Evolutionary conservation across 2,797 vertebrate genomes (phyloP), one percentile per base, ranked within the genome.

Genomic region (Diplodus puntazzo): DNA sequence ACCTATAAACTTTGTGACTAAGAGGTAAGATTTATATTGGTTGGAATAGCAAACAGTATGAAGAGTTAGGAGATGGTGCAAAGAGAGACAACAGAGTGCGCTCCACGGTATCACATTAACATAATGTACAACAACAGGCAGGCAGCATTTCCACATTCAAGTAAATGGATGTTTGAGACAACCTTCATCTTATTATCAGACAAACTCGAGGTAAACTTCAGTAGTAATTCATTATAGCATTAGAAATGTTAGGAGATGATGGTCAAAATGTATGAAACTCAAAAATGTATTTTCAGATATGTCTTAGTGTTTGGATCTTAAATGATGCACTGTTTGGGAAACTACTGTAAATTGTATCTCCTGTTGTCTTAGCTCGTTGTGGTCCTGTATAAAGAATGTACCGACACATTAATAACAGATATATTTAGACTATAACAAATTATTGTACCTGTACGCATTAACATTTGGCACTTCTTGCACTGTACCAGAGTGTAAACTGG

Each of bases 101-200:
- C 18, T 39, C 1, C 14, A 63, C 63, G 9, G 11, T 52, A n/a
- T 52, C 14, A 61, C 17, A 57, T 62, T 57, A 30, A 73, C 30
- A 58, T 53, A 43, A 62, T 39, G 27, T 23, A 54, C 8, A 11
- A 57, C 39, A 65, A 67, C 55, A 73, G 17, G 27, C 21, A 43
- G 67, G 50, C 39, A 69, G 75, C 59, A 83, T 79, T 61, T 77
- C 4, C 25, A 53, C 61, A 25, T 83, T 86, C 78, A 84, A 84
- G 75, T 83, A 80, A 66, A 75, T 68, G 45, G 55, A 82, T 83
- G 23, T 79, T 66, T 76, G 55, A 71, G n/a, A 67, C 42, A 68
- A 52, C 46, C 27, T 12, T 73, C 3, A 21, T 52, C 4, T 52
- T 16, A 60, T 34, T 27, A 11, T 39, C n/a, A 25, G 12, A 57